These are phyloP conservation scores for Stenopsyche tienmushanensis DNA, from an alignment of 1,140 invertebrate species.

Conservation along the genomic window DNA sequence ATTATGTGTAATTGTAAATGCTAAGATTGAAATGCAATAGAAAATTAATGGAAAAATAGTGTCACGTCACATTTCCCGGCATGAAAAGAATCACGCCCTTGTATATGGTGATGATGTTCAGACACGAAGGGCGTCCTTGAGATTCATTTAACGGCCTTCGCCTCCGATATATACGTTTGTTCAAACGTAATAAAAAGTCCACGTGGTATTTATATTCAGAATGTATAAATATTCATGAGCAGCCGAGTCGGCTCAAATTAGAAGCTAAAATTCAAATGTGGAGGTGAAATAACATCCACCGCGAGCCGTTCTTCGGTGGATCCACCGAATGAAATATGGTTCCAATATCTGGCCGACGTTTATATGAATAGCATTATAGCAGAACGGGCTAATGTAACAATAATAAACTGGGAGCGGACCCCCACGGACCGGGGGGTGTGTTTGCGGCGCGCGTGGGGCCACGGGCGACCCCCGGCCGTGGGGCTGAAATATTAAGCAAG, in stretches of 20 bases:
- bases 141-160: no score
- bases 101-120: no score
- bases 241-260: slow-evolving; percentile 20
- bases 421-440: neutral
- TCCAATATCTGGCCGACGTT: slow-evolving; percentile 36
- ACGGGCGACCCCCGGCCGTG: no score
- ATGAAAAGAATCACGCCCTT: no score
- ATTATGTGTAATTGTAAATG: no score
- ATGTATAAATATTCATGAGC: slow-evolving; percentile 22
- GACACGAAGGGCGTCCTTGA: no score
- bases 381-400: slow-evolving; percentile 33
- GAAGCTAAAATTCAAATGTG: slow-evolving; percentile 27
- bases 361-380: slow-evolving; percentile 35
- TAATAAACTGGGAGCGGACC: slow-evolving; percentile 25
- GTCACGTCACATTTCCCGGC: no score
- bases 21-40: no score
- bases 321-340: slow-evolving; percentile 34
- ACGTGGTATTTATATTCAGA: neutral
- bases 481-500: slow-evolving; percentile 3
- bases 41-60: no score
- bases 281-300: slow-evolving; percentile 21
- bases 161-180: neutral
- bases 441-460: neutral
- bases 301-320: no score
- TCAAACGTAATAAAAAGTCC: neutral